A percentile compares a stretch with the other conserved stretches of the same genome.
Evolutionary conservation across 2,113 vertebrate genomes (phyloP).

Genomic region (Falco punctatus): DNA sequence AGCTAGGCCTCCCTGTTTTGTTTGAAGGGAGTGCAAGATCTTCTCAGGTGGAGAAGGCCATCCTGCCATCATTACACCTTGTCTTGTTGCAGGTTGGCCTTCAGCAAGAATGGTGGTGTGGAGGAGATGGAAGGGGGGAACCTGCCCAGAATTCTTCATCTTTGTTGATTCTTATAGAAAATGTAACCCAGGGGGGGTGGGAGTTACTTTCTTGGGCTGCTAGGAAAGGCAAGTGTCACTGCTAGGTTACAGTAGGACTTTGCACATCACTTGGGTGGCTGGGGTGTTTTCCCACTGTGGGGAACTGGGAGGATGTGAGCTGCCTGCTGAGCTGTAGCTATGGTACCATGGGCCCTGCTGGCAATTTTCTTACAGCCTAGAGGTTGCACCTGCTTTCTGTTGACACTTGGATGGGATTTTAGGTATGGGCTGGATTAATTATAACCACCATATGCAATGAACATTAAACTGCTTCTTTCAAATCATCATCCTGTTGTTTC

Average conservation of each 20-base stretch:
- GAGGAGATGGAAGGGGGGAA: background rate
- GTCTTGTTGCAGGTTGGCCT: background rate
- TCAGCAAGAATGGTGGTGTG: background rate
- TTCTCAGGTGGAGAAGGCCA: background rate
- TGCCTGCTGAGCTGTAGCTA: background rate
- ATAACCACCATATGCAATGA: background rate
- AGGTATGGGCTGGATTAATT: background rate
- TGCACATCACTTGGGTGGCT: fast-evolving
- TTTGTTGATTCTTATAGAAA: background rate
- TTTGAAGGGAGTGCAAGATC: background rate
- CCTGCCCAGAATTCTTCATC: background rate
- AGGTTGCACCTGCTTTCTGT: background rate
- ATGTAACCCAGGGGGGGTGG: background rate
- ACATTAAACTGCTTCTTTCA: background rate
- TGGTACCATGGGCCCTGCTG: background rate
- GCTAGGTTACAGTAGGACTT: background rate
- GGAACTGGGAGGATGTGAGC: background rate
- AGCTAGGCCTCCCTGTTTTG: fast-evolving
- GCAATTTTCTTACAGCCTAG: background rate
- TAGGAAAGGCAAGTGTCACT: background rate
- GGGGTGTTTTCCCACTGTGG: background rate
- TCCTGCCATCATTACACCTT: background rate
- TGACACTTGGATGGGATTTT: background rate
- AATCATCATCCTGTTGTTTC: background rate
- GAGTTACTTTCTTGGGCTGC: background rate